These are phyloP conservation scores for Caenorhabditis tropicalis DNA, from an alignment of 1,140 invertebrate genomes.

Conservation along the genomic window DNA sequence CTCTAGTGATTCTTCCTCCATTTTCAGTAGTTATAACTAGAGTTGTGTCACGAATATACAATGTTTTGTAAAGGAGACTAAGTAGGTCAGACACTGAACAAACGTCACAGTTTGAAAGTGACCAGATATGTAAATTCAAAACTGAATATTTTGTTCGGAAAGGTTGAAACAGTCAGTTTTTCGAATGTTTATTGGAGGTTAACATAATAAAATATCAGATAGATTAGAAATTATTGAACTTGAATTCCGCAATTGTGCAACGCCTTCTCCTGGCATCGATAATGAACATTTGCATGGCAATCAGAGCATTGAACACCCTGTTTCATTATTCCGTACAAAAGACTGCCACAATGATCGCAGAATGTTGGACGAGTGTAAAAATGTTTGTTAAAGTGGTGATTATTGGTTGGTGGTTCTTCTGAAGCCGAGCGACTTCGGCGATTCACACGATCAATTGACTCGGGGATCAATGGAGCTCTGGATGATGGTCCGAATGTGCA, in stretches of 20 bases:
- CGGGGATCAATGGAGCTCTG: neutral
- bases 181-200: too few relatives aligned
- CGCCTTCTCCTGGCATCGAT: slow-evolving; percentile 12
- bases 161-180: neutral
- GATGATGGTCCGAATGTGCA: slow-evolving; percentile 18
- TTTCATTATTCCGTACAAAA: slow-evolving; percentile 90
- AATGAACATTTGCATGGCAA: slow-evolving; percentile 14
- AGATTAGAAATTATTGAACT: neutral
- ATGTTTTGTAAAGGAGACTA: neutral
- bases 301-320: slow-evolving; percentile 90
- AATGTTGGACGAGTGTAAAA: slow-evolving; percentile 95
- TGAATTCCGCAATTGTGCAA: slow-evolving; percentile 4
- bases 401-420: neutral
- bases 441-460: neutral
- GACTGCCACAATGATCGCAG: slow-evolving; percentile 96
- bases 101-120: neutral
- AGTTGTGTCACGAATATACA: neutral
- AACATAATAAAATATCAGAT: neutral
- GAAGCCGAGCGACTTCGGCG: slow-evolving; percentile 74
- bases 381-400: slow-evolving; percentile 82
- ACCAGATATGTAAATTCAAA: neutral
- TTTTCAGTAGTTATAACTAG: neutral
- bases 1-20: neutral
- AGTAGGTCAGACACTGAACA: neutral
- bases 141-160: neutral